Base-by-base conservation (phyloP, 2,888 invertebrate genomes). In the Gryllus longicercus region DNA sequence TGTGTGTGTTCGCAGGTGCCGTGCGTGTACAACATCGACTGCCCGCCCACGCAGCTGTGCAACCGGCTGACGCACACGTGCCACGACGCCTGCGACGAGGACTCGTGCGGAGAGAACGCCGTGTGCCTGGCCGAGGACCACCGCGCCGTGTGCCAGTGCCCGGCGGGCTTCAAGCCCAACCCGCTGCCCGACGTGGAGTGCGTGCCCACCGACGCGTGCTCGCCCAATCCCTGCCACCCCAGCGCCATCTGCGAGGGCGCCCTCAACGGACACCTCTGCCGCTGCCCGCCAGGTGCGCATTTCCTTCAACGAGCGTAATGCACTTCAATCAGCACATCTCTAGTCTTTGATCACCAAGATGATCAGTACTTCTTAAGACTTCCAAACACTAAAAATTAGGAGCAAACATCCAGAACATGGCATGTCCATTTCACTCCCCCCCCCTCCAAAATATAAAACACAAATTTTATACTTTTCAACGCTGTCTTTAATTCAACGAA, bases 101-200 rank as follows among this genome's bases (percentile, higher is more conserved):
- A 94, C 83, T 92, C 94, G 2, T 97, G 96, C 85, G 96, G 96
- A 0, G 91, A 91, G 23, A 95, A 96, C 86, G 95, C 96, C 12
- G 94, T 96, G 21, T 97, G 97, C 86, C 91, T 96, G 83, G 93
- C 94, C 10, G 95, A 96, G 87, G 93, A 94, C 84, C 95, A 96
- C 85, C 93, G 92, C 85, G 91, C 93, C 12, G 91, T 90, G 23
- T 97, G 97, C 84, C 94, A 95, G 85, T 97, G 97, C 85, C 96
- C 95, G 63, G 93, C 93, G 51, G 96, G 96, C 14, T 95, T 91
- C 85, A 91, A 90, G 84, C 91, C 94, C 2, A 94, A 95, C 86
- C 96, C 96, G 2, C 87, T 94, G 18, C 18, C 49, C 50, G 96
- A 96, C 84, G 91, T 95, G 14, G 93, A 92, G 85, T 96, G 96